Conservation (phyloP, 2,113 vertebrate genomes). For the Anarrhichthys ocellatus region DNA sequence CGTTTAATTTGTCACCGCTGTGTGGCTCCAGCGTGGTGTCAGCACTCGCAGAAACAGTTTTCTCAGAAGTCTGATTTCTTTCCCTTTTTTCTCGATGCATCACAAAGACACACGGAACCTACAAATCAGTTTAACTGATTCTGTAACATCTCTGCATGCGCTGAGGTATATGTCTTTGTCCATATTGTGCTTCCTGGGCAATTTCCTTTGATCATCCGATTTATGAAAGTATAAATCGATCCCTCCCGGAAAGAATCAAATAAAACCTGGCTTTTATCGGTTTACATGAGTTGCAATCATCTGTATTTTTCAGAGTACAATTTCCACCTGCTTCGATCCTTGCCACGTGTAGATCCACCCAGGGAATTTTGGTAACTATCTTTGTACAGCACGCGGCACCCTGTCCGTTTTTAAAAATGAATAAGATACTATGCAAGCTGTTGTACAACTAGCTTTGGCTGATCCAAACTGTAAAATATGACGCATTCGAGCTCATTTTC, state of each 20-base stretch:
- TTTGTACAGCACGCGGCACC: neutral
- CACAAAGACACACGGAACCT: neutral
- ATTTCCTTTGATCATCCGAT: slow-evolving; percentile 34
- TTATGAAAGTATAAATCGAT: slow-evolving; percentile 18
- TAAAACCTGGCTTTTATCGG: slow-evolving; percentile 17
- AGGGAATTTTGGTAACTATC: neutral
- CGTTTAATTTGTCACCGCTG: slow-evolving; percentile 48
- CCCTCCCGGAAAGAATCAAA: neutral
- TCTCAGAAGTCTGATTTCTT: neutral
- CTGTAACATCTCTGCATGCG: slow-evolving; percentile 23
- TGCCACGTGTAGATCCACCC: neutral
- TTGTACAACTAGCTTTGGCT: neutral
- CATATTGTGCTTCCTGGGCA: slow-evolving; percentile 8
- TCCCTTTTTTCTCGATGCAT: neutral
- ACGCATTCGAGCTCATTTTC: neutral
- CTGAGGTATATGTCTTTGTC: neutral
- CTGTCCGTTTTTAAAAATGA: slow-evolving; percentile 23
- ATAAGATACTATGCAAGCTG: neutral
- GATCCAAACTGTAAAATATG: neutral
- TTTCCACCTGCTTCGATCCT: neutral
- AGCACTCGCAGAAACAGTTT: slow-evolving; percentile 18
- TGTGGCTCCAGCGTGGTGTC: slow-evolving; percentile 14
- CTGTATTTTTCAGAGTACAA: neutral
- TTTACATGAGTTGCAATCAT: slow-evolving; percentile 12
- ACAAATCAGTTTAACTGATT: slow-evolving; percentile 25